Evolutionary conservation across 37 sponge, comb jelly and placozoan species (phyloP).

Genomic region (Beroe forskalii): DNA sequence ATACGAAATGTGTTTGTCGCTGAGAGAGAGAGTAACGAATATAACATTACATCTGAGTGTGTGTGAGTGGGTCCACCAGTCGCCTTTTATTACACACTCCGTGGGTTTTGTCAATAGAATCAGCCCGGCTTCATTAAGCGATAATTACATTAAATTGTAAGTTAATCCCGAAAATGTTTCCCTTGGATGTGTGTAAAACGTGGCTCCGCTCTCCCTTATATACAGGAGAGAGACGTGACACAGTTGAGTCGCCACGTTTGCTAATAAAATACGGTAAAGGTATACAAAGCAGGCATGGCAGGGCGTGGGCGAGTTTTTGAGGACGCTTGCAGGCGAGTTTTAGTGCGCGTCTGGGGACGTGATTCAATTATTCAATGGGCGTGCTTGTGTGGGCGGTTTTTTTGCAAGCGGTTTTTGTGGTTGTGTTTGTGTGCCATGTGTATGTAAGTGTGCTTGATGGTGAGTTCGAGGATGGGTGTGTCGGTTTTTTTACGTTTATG

Average conservation of each 20-base stretch:
- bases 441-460: neutral
- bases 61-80: neutral
- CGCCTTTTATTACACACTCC: slow-evolving; percentile 56
- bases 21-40: neutral
- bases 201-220: neutral
- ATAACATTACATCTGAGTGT: neutral
- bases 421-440: neutral
- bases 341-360: too few relatives aligned
- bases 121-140: neutral
- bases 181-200: neutral
- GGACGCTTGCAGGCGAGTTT: too few relatives aligned
- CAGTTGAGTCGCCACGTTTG: too few relatives aligned
- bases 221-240: neutral
- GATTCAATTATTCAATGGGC: too few relatives aligned
- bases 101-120: slow-evolving; percentile 50
- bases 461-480: neutral
- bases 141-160: slow-evolving; percentile 37
- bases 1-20: neutral
- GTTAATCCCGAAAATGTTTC: slow-evolving; percentile 48
- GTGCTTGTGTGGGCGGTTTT: too few relatives aligned
- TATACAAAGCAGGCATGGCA: too few relatives aligned
- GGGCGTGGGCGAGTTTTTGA: too few relatives aligned
- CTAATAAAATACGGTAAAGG: too few relatives aligned
- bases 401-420: too few relatives aligned
- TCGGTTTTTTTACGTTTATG: neutral